Conservation (phyloP, 2,888 invertebrate genomes). For the Drosophila prolongata region DNA sequence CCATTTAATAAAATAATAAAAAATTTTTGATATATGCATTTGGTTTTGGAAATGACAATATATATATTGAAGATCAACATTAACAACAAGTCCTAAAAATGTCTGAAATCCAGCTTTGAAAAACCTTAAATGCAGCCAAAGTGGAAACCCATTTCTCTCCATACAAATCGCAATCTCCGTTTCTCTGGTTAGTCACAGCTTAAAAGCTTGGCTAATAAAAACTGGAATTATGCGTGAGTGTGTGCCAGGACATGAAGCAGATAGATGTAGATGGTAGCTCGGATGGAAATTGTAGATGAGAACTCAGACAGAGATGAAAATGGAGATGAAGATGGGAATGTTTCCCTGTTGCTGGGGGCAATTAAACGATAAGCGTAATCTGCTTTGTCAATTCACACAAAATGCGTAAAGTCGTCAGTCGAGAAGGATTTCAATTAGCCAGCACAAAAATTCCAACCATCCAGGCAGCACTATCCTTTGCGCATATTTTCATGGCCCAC, state of each 20-base stretch:
- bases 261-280: conserved; percentile 15
- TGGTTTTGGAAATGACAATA: background rate
- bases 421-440: conserved; percentile 73
- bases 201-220: conserved; percentile 79
- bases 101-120: too few species aligned
- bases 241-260: conserved; percentile 27
- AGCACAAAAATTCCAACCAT: conserved; percentile 33
- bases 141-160: background rate
- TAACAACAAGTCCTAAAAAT: too few species aligned
- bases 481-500: conserved; percentile 75
- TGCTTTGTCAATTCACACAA: conserved; percentile 69
- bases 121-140: too few species aligned
- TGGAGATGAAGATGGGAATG: conserved; percentile 8
- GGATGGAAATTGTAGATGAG: conserved; percentile 7
- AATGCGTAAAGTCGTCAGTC: conserved; percentile 72
- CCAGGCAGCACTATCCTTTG: conserved; percentile 45
- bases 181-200: conserved; percentile 66
- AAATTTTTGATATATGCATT: too few species aligned
- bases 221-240: conserved; percentile 72
- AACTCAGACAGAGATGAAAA: conserved; percentile 6
- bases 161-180: conserved; percentile 20
- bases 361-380: conserved; percentile 78
- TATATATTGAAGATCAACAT: too few species aligned
- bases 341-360: conserved; percentile 74
- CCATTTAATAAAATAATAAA: too few species aligned